Percentiles rank a stretch among this genome's conserved stretches.
phyloP scores from a whole-genome alignment of 2,797 vertebrate genomes.

The Pseudopleuronectes americanus region DNA sequence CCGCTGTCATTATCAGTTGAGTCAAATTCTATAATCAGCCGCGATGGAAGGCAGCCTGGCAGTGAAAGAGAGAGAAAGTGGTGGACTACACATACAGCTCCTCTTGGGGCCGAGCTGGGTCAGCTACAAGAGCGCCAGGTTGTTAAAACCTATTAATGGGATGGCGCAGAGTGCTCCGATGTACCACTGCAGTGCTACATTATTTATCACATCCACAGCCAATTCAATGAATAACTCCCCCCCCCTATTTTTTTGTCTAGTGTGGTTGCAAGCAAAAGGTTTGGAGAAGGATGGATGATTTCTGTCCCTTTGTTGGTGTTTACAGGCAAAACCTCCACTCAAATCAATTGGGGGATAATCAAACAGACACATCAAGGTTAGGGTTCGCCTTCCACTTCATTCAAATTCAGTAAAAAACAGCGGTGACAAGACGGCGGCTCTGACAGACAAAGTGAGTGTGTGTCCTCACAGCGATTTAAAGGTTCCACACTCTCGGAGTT shows the following conservation, averaged over 20 bases:
- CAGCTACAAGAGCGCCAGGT: conserved; percentile 76
- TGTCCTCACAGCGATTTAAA: conserved; percentile 63
- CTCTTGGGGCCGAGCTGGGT: conserved; percentile 66
- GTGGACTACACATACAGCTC: conserved; percentile 59
- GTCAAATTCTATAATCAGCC: conserved; percentile 54
- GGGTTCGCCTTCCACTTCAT: conserved; percentile 63
- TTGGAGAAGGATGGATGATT: conserved; percentile 56
- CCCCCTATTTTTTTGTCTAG: conserved; percentile 33
- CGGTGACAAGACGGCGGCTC: conserved; percentile 57
- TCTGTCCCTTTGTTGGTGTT: conserved; percentile 72
- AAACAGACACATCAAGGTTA: conserved; percentile 78
- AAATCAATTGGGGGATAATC: conserved; percentile 76
- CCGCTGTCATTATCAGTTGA: conserved; percentile 50
- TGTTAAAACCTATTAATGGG: conserved; percentile 82
- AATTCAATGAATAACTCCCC: conserved; percentile 69
- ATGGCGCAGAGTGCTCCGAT: conserved; percentile 58
- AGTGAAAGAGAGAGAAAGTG: conserved; percentile 52
- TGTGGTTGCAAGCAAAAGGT: conserved; percentile 55
- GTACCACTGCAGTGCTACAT: conserved; percentile 75
- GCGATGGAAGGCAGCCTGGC: conserved; percentile 45
- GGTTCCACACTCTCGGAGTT: conserved; percentile 50
- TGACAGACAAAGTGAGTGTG: conserved; percentile 73
- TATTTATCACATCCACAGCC: conserved; percentile 75
- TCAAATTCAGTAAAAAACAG: conserved; percentile 70
- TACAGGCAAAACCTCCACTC: conserved; percentile 65